Percentiles rank a stretch among this genome's conserved stretches.
Evolutionary conservation across 2,888 invertebrate genomes (phyloP).

Genomic region (Amiota mariae): DNA sequence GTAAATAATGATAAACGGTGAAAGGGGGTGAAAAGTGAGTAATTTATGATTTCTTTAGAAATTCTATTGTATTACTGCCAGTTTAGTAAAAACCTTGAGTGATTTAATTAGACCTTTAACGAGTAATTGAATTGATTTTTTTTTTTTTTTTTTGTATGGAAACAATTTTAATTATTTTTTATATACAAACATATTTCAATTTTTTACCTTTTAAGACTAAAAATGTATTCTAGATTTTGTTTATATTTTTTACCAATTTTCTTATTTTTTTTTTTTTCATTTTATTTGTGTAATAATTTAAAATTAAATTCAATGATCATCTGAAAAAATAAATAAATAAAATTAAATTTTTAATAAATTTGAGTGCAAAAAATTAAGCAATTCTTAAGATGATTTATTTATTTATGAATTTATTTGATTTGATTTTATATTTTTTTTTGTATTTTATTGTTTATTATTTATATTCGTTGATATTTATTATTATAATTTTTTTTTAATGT

Average conservation of each 20-base stretch:
- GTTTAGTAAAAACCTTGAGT: too few species aligned
- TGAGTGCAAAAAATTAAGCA: background rate
- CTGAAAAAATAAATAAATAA: background rate
- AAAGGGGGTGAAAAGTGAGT: too few species aligned
- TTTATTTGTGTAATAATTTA: background rate
- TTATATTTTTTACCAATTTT: background rate
- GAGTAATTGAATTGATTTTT: background rate
- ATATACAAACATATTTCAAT: background rate
- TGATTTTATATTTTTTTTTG: background rate
- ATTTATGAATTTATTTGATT: background rate
- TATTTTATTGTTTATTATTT: background rate
- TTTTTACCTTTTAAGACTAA: too few species aligned
- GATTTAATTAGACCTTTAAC: too few species aligned
- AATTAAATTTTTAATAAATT: background rate
- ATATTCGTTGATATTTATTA: too few species aligned
- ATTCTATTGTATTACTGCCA: too few species aligned
- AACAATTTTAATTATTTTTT: conserved; percentile 4
- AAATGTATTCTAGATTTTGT: background rate
- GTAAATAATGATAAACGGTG: too few species aligned
- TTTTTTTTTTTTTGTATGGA: too few species aligned
- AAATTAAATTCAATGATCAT: background rate
- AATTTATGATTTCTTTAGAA: too few species aligned
- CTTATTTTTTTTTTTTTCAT: background rate
- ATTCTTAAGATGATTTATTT: conserved; percentile 16
- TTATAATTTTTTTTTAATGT: too few species aligned